Percentiles rank a stretch among this genome's conserved stretches.
Evolutionary conservation across 2,888 invertebrate species (phyloP).

Genomic region (Callyntrura sp.): DNA sequence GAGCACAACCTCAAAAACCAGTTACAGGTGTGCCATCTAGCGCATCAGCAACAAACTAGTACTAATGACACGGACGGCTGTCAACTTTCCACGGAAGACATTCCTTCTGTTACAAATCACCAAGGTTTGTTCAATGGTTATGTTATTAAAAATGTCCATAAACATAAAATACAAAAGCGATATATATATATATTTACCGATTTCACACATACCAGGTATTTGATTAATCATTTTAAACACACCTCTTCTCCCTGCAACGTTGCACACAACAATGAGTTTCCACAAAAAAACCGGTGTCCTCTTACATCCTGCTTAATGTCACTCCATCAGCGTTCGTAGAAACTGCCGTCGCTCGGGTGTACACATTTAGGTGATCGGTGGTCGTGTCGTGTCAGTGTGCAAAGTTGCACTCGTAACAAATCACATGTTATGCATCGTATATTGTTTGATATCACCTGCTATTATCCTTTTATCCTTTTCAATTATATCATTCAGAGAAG

Average conservation of each 20-base stretch:
- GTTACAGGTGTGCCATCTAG: constrained; percentile 46
- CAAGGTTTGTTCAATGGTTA: constrained; percentile 67
- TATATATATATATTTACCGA: too few species aligned
- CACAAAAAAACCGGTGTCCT: constrained; percentile 3
- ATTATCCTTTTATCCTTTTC: constrained; percentile 1
- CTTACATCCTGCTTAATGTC: neutral
- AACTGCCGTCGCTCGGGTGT: neutral
- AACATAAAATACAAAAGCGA: neutral
- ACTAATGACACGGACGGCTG: constrained; percentile 40
- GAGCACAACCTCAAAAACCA: constrained; percentile 60
- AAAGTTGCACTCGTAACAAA: too few species aligned
- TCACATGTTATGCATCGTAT: neutral
- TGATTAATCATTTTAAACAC: constrained; percentile 1
- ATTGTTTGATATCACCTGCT: neutral
- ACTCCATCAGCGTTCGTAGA: neutral
- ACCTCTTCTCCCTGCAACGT: neutral
- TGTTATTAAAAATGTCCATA: neutral
- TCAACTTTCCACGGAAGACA: constrained; percentile 58
- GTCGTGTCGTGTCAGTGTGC: neutral
- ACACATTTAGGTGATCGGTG: neutral
- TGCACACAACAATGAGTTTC: neutral
- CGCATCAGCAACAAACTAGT: constrained; percentile 10
- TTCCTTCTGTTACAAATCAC: constrained; percentile 63
- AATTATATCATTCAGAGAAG: neutral
- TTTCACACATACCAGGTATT: too few species aligned